These are phyloP conservation scores for Pelodiscus sinensis DNA, from an alignment of 2,113 vertebrate species.

Conservation along the genomic window DNA sequence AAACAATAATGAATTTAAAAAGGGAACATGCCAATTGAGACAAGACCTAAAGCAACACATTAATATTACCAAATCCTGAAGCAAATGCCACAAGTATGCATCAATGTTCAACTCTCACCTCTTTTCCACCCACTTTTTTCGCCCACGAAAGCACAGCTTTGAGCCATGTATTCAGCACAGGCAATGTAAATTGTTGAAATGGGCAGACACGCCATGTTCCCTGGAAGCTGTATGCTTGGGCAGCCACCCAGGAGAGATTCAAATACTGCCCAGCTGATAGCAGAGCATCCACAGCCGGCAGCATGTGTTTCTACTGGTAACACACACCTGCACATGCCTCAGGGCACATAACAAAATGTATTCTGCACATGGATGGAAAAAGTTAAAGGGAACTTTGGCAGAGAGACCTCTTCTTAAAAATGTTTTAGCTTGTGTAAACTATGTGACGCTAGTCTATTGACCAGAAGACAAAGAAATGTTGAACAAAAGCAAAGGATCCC, in stretches of 20 bases:
- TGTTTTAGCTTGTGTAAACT: neutral
- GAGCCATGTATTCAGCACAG: neutral
- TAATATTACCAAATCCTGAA: neutral
- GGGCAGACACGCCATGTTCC: too few relatives aligned
- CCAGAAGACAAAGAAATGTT: neutral
- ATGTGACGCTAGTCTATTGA: neutral
- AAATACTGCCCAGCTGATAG: too few relatives aligned
- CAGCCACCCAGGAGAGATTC: too few relatives aligned
- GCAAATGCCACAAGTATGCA: neutral
- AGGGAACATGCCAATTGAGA: neutral
- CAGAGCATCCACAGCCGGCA: too few relatives aligned
- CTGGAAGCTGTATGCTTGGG: too few relatives aligned
- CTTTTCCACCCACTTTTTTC: too few relatives aligned
- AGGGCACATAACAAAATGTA: too few relatives aligned
- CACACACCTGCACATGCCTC: too few relatives aligned
- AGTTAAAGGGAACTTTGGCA: neutral
- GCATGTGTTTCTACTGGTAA: too few relatives aligned
- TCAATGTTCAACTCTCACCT: neutral
- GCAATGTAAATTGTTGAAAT: neutral
- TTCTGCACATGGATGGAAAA: too few relatives aligned
- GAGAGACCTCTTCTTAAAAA: neutral
- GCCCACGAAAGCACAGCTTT: neutral
- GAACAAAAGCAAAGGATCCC: neutral
- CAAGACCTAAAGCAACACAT: neutral
- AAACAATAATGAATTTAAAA: conserved; percentile 8